These are phyloP conservation scores for Subacronicta megacephala DNA, from an alignment of 2,888 invertebrate genomes.

Conservation along the genomic window DNA sequence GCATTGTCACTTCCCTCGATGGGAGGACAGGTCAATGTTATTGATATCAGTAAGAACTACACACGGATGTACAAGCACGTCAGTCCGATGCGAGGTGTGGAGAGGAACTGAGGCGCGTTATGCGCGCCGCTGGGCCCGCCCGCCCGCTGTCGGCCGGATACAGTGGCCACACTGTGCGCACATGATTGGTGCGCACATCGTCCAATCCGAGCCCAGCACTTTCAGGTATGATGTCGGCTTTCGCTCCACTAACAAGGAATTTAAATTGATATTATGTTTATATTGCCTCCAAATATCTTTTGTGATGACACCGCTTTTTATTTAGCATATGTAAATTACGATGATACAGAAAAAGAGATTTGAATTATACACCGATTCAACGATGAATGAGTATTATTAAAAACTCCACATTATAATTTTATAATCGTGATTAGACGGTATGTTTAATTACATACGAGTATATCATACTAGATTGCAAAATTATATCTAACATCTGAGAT, in stretches of 20 bases:
- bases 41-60: constrained; percentile 61
- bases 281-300: constrained; percentile 90
- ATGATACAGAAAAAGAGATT: constrained; percentile 87
- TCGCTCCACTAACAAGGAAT: constrained; percentile 90
- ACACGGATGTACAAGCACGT: constrained; percentile 77
- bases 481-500: background rate
- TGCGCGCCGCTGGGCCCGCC: constrained; percentile 65
- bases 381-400: constrained; percentile 84
- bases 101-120: constrained; percentile 85
- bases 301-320: constrained; percentile 90
- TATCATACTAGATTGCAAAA: constrained; percentile 3
- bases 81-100: constrained; percentile 81
- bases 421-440: constrained; percentile 60
- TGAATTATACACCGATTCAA: constrained; percentile 86
- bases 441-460: no score
- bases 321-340: constrained; percentile 89
- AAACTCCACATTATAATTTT: constrained; percentile 74
- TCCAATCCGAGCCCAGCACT: constrained; percentile 73
- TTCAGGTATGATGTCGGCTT: constrained; percentile 89
- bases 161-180: constrained; percentile 55
- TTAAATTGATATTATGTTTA: constrained; percentile 90
- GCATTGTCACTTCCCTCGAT: constrained; percentile 91
- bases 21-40: constrained; percentile 52
- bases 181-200: constrained; percentile 70
- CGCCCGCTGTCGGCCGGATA: constrained; percentile 64